These are phyloP conservation scores for Meles meles DNA, from an alignment of 2,113 vertebrate genomes.

Conservation along the genomic window DNA sequence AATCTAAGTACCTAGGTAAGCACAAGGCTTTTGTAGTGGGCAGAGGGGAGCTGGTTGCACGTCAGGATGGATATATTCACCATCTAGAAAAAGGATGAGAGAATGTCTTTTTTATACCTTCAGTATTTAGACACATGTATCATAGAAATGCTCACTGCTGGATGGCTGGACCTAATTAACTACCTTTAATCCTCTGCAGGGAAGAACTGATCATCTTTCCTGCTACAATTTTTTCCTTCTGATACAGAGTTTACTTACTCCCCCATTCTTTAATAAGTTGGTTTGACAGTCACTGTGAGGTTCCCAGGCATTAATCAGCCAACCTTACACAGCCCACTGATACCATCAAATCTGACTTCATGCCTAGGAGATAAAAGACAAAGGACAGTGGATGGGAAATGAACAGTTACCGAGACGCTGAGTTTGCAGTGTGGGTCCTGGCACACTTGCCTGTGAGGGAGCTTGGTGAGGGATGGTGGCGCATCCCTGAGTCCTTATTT, in stretches of 20 bases:
- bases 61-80: background rate
- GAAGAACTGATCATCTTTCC: background rate
- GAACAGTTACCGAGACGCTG: background rate
- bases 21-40: background rate
- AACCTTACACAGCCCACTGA: background rate
- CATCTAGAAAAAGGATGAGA: background rate
- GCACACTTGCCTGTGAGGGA: background rate
- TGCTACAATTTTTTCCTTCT: background rate
- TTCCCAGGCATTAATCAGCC: conserved; percentile 37
- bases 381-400: background rate
- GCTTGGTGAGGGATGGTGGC: background rate
- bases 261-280: conserved; percentile 37
- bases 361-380: conserved; percentile 33
- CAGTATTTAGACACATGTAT: background rate
- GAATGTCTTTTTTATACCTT: background rate
- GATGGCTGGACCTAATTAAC: background rate
- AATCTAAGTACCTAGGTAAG: background rate
- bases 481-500: background rate
- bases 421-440: background rate
- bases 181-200: background rate
- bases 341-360: conserved; percentile 28
- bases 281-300: background rate
- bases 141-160: background rate
- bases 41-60: background rate
- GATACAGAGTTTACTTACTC: background rate